phyloP scores from a whole-genome alignment of 2,888 invertebrate species.

The Pachliopta kotzebuea region DNA sequence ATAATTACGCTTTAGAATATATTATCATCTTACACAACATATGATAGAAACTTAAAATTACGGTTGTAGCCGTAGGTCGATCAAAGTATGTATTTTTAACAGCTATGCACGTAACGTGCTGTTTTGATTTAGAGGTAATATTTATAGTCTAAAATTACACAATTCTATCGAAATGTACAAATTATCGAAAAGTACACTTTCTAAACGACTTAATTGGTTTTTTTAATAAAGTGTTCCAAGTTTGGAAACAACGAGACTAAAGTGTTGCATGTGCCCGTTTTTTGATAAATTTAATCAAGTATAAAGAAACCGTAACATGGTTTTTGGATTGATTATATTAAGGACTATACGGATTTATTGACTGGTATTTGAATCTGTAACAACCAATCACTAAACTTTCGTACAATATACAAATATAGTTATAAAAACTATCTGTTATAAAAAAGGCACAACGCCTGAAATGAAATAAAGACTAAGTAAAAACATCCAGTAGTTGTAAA shows the following conservation, averaged over 20 bases:
- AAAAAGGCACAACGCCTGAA: too few species aligned
- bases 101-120: constrained; percentile 26
- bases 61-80: not conserved
- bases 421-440: too few species aligned
- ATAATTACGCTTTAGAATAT: constrained; percentile 45
- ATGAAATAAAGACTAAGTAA: too few species aligned
- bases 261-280: not conserved
- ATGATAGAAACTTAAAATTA: constrained; percentile 19
- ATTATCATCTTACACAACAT: constrained; percentile 56
- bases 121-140: constrained; percentile 2
- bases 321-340: too few species aligned
- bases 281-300: not conserved
- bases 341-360: too few species aligned
- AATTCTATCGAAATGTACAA: not conserved
- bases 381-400: too few species aligned
- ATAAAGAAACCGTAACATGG: too few species aligned
- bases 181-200: not conserved
- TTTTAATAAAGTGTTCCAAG: not conserved
- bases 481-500: too few species aligned
- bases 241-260: not conserved
- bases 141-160: not conserved
- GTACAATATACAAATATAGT: too few species aligned
- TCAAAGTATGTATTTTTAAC: constrained; percentile 1
- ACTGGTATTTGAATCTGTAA: too few species aligned
- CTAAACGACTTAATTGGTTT: not conserved